A percentile compares a stretch with the other conserved stretches of the same genome.
Conservation (phyloP, 2,113 vertebrate species). For the Herpailurus yagouaroundi region DNA sequence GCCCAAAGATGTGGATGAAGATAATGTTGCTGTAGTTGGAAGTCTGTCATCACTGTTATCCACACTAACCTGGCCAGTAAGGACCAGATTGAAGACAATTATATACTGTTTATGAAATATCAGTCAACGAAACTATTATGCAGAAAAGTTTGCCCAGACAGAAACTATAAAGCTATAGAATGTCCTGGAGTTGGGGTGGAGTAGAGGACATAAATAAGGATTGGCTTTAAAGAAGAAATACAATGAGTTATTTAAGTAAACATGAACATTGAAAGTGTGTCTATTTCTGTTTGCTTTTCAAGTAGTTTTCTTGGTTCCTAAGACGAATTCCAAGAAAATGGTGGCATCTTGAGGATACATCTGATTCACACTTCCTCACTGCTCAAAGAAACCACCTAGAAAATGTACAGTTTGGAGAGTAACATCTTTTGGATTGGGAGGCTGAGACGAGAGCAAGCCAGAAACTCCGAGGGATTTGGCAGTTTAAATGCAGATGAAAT, state of each 20-base stretch:
- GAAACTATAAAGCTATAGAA: neutral
- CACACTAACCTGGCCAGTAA: neutral
- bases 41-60: neutral
- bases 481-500: neutral
- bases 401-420: neutral
- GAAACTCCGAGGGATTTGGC: slow-evolving; percentile 27
- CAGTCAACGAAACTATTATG: neutral
- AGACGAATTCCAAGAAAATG: neutral
- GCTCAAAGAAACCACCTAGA: neutral
- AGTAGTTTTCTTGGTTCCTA: neutral
- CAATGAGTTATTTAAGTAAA: neutral
- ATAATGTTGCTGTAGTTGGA: too few species aligned
- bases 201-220: neutral
- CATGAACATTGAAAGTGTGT: neutral
- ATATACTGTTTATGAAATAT: neutral
- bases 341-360: neutral
- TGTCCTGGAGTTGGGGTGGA: neutral
- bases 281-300: slow-evolving; percentile 2
- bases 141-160: neutral
- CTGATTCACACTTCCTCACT: neutral
- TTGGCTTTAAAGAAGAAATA: neutral
- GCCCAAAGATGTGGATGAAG: neutral
- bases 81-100: neutral
- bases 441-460: neutral
- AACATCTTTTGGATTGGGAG: neutral